phyloP scores from a whole-genome alignment of 2,113 vertebrate species.

The Laticauda laticaudata region DNA sequence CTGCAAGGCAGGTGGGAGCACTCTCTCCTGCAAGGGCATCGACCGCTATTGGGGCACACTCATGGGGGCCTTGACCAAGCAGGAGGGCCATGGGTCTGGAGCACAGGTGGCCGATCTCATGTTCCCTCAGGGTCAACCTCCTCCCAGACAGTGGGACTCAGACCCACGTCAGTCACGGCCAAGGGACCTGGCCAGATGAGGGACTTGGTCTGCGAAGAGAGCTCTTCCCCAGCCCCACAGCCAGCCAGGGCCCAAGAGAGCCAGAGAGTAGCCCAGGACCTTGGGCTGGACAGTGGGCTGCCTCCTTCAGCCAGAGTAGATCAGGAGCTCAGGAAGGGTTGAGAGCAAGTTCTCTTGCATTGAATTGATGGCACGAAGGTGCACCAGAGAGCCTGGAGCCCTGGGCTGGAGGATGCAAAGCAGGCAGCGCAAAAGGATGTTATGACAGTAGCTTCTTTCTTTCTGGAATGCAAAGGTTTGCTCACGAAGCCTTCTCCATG shows the following conservation, averaged over 20 bases:
- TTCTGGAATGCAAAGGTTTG: neutral
- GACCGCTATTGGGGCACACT: neutral
- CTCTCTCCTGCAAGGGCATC: neutral
- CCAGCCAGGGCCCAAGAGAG: neutral
- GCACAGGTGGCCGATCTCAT: neutral
- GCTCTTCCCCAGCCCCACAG: neutral
- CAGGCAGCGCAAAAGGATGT: neutral
- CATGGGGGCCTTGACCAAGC: neutral
- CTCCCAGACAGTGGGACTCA: neutral
- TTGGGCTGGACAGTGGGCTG: neutral
- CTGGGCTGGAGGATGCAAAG: neutral
- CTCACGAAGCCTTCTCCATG: neutral
- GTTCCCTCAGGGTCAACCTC: neutral
- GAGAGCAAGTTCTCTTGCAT: neutral
- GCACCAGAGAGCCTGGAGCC: neutral
- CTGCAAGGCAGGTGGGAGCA: neutral
- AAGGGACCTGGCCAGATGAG: neutral
- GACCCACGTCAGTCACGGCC: neutral
- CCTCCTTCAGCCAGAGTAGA: neutral
- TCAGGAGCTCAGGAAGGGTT: neutral
- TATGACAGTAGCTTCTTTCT: neutral
- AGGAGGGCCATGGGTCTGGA: neutral
- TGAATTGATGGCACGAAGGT: neutral
- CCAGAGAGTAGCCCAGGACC: neutral
- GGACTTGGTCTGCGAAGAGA: neutral